phyloP scores from a whole-genome alignment of 2,888 invertebrate species.

The Patella caerulea region DNA sequence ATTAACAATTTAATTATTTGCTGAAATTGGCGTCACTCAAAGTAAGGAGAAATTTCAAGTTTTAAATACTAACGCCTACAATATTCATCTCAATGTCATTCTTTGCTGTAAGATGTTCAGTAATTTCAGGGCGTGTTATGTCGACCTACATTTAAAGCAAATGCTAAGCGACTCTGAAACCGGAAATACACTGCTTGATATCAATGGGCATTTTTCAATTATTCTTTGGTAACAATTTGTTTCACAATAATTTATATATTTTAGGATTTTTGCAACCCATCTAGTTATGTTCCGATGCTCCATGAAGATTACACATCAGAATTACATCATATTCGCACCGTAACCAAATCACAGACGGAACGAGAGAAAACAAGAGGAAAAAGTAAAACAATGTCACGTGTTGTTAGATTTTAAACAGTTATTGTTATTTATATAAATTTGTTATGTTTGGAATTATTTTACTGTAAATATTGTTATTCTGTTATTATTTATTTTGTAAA shows the following conservation, averaged over 20 bases:
- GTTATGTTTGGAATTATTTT: not conserved
- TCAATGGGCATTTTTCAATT: too few relatives aligned
- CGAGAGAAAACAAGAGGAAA: not conserved
- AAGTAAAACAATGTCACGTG: not conserved
- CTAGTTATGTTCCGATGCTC: slow-evolving; percentile 87
- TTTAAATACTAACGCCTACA: not conserved
- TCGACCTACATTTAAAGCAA: too few relatives aligned
- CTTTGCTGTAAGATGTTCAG: too few relatives aligned
- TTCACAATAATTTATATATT: slow-evolving; percentile 11
- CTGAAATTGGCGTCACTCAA: not conserved
- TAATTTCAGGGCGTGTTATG: too few relatives aligned
- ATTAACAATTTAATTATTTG: not conserved
- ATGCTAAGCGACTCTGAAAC: too few relatives aligned
- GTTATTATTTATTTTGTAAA: too few relatives aligned
- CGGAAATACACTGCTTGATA: too few relatives aligned
- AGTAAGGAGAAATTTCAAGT: not conserved
- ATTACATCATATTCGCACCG: slow-evolving; percentile 81
- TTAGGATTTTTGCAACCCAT: slow-evolving; percentile 79
- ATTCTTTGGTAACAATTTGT: too few relatives aligned
- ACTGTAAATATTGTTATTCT: too few relatives aligned
- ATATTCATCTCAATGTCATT: too few relatives aligned
- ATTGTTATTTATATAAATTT: not conserved
- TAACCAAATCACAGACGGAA: slow-evolving; percentile 77
- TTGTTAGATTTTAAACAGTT: not conserved
- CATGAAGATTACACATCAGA: slow-evolving; percentile 83